Evolutionary conservation across 2,888 invertebrate species (phyloP).

Genomic region (Megaustenia siamemsis): DNA sequence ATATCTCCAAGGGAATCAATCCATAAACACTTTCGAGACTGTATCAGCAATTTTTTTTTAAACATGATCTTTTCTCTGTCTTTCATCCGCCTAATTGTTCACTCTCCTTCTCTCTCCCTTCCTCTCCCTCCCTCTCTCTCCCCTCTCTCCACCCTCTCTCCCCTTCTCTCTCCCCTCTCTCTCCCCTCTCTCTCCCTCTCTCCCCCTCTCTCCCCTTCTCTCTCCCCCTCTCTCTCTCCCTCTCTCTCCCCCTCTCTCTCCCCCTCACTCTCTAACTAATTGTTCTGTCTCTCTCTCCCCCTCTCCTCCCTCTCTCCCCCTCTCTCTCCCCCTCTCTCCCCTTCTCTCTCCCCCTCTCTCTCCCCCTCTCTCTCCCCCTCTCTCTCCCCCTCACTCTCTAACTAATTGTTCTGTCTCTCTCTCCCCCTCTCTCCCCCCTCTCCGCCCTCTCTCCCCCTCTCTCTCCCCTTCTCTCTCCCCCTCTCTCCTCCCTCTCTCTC

Average conservation of each 20-base stretch:
- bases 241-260: conserved; percentile 34
- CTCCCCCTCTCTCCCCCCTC: background rate
- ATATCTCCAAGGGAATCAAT: no score
- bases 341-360: background rate
- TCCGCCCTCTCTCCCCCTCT: background rate
- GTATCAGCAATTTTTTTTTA: no score
- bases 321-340: conserved; percentile 6
- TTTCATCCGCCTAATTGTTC: background rate
- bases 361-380: background rate
- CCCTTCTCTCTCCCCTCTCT: background rate
- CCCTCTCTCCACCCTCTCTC: no score
- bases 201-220: background rate
- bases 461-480: background rate
- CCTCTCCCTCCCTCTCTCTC: background rate
- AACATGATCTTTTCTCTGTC: no score
- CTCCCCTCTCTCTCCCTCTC: no score
- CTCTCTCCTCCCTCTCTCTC: background rate
- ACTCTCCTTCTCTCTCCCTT: conserved; percentile 10
- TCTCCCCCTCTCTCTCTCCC: conserved; percentile 26
- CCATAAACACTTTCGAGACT: no score
- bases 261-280: no score
- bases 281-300: conserved; percentile 1
- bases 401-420: background rate
- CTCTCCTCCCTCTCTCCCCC: conserved; percentile 21
- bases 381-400: no score